These are phyloP conservation scores for Eciton burchellii DNA, from an alignment of 1,140 invertebrate species.

Conservation along the genomic window DNA sequence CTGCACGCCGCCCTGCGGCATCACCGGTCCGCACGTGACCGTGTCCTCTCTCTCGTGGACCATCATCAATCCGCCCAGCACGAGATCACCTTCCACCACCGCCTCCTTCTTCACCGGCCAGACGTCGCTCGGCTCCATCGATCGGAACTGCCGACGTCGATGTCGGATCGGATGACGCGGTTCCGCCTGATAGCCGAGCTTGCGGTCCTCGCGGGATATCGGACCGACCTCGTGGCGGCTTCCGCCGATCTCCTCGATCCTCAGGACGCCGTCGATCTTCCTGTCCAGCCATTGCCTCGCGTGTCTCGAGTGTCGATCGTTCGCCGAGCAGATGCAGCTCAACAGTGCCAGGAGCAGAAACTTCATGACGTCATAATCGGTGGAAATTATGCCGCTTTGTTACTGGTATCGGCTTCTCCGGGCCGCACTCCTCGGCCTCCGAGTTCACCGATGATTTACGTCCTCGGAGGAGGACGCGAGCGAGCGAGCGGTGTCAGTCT, in stretches of 20 bases:
- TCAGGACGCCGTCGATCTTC: constrained; percentile 12
- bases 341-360: constrained; percentile 72
- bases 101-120: constrained; percentile 96
- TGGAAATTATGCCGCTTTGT: constrained; percentile 38
- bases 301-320: constrained; percentile 56
- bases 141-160: constrained; percentile 71
- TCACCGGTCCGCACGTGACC: constrained; percentile 94
- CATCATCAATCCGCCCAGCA: constrained; percentile 97
- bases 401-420: constrained; percentile 12
- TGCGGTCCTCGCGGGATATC: constrained; percentile 58
- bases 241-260: constrained; percentile 11
- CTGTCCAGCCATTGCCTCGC: constrained; percentile 16
- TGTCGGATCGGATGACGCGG: constrained; percentile 75
- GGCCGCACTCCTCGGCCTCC: constrained; percentile 29
- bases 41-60: constrained; percentile 95
- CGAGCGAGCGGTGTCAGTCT: constrained; percentile 22
- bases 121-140: constrained; percentile 65
- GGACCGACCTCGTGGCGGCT: constrained; percentile 2
- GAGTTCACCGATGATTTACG: constrained; percentile 59
- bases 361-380: constrained; percentile 79
- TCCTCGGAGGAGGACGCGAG: constrained; percentile 31
- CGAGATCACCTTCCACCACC: constrained; percentile 93
- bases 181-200: neutral
- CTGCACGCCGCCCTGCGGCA: constrained; percentile 97
- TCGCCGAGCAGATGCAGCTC: constrained; percentile 69